These are phyloP conservation scores for Aulostomus chinensis DNA, from an alignment of 2,797 vertebrate species.

Conservation along the genomic window DNA sequence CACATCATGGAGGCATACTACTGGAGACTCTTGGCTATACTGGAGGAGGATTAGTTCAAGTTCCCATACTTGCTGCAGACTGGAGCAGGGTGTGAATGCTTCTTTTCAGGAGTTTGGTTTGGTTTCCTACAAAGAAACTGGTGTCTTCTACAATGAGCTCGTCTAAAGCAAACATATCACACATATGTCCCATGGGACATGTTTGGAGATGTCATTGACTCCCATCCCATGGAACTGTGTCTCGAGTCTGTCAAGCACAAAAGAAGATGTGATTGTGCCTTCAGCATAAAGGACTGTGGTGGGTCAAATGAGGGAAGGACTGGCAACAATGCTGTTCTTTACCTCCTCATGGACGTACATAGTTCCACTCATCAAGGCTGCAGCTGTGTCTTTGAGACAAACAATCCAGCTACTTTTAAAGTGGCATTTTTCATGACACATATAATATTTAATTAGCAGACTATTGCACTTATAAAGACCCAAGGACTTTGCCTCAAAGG, in stretches of 20 bases:
- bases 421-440: slow-evolving; percentile 68
- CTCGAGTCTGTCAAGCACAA: slow-evolving; percentile 37
- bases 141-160: no score
- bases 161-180: no score
- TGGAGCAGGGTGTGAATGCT: no score
- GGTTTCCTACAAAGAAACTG: no score
- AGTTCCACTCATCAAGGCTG: slow-evolving; percentile 72
- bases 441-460: slow-evolving; percentile 79
- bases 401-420: slow-evolving; percentile 73
- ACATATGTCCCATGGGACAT: no score
- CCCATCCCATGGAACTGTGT: slow-evolving; percentile 7
- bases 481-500: slow-evolving; percentile 74
- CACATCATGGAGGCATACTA: no score
- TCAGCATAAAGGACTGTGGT: slow-evolving; percentile 33
- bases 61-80: no score
- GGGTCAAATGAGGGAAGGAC: slow-evolving; percentile 50
- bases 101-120: no score
- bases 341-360: slow-evolving; percentile 53
- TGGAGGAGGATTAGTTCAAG: no score
- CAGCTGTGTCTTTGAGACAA: slow-evolving; percentile 63
- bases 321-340: slow-evolving; percentile 66
- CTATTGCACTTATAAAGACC: slow-evolving; percentile 73
- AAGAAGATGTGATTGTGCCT: slow-evolving; percentile 53
- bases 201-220: slow-evolving; percentile 14
- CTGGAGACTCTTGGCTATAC: no score